Conservation (phyloP, 1,140 invertebrate species). For the Lineus longissimus region DNA sequence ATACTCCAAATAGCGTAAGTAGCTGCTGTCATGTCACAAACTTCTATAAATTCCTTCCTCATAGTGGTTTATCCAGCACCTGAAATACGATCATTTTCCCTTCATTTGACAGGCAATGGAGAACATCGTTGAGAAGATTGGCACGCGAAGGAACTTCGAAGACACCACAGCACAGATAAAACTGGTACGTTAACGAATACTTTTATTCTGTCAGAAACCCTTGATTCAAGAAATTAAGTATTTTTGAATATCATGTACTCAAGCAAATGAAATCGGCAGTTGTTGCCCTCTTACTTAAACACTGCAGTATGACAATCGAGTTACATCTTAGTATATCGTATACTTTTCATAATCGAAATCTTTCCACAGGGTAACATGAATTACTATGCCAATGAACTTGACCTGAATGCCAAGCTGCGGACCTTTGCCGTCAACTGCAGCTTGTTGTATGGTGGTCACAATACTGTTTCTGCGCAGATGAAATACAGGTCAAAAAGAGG, state of each 20-base stretch:
- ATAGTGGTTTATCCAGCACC: too few species aligned
- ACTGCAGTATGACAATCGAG: too few species aligned
- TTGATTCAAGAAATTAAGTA: background rate
- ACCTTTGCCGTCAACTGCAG: constrained; percentile 50
- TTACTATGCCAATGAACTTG: constrained; percentile 48
- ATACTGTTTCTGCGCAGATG: constrained; percentile 50
- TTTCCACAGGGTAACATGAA: constrained; percentile 45
- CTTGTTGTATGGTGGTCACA: constrained; percentile 48
- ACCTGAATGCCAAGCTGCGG: constrained; percentile 49
- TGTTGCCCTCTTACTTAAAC: too few species aligned
- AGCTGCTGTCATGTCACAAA: background rate
- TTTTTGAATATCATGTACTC: too few species aligned
- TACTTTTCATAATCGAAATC: background rate
- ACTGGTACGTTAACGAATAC: background rate
- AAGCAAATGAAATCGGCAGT: too few species aligned
- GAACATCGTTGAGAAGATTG: background rate
- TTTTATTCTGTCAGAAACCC: background rate
- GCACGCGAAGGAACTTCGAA: background rate
- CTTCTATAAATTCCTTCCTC: background rate
- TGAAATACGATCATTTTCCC: too few species aligned
- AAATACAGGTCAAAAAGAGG: constrained; percentile 51
- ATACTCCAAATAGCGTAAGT: constrained; percentile 41
- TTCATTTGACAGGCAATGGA: constrained; percentile 12
- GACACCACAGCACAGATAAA: constrained; percentile 7
- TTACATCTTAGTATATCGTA: too few species aligned